These are phyloP conservation scores for Labeo rohita DNA, from an alignment of 2,113 vertebrate species.

Conservation along the genomic window DNA sequence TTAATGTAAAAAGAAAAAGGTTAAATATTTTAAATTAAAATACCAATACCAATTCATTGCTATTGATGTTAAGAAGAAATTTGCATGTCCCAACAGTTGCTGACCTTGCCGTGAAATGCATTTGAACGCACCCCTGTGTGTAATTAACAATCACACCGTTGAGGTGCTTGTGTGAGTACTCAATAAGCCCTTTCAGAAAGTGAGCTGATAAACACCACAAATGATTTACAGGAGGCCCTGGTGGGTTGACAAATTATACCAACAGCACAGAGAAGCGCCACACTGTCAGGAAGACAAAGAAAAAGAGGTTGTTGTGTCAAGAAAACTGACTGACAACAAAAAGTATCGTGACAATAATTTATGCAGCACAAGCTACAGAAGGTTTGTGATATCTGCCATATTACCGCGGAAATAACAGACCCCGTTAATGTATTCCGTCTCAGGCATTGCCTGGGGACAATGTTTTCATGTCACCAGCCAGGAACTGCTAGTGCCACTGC, in stretches of 20 bases:
- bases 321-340: slow-evolving; percentile 49
- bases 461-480: slow-evolving; percentile 57
- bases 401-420: slow-evolving; percentile 50
- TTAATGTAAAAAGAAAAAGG: not conserved
- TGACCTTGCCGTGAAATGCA: slow-evolving; percentile 10
- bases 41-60: not conserved
- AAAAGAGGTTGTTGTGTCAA: slow-evolving; percentile 28
- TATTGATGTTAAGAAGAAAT: slow-evolving; percentile 5
- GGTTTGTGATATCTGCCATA: slow-evolving; percentile 54
- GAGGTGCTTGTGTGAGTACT: not conserved
- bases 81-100: slow-evolving; percentile 2
- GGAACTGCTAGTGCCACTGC: slow-evolving; percentile 44
- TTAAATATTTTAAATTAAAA: not conserved
- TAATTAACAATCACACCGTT: slow-evolving; percentile 42
- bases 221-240: slow-evolving; percentile 39
- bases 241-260: slow-evolving; percentile 33
- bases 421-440: slow-evolving; percentile 49
- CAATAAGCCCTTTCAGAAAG: slow-evolving; percentile 33
- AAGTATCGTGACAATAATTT: slow-evolving; percentile 46
- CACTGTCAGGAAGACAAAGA: slow-evolving; percentile 16
- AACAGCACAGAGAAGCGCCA: slow-evolving; percentile 2
- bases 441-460: slow-evolving; percentile 50
- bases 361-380: slow-evolving; percentile 47
- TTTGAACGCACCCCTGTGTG: slow-evolving; percentile 12
- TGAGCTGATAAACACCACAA: slow-evolving; percentile 42